Evolutionary conservation across 1,140 invertebrate species (phyloP), one percentile per base, ranked within the genome.

Genomic region (Temnothorax nylanderi): DNA sequence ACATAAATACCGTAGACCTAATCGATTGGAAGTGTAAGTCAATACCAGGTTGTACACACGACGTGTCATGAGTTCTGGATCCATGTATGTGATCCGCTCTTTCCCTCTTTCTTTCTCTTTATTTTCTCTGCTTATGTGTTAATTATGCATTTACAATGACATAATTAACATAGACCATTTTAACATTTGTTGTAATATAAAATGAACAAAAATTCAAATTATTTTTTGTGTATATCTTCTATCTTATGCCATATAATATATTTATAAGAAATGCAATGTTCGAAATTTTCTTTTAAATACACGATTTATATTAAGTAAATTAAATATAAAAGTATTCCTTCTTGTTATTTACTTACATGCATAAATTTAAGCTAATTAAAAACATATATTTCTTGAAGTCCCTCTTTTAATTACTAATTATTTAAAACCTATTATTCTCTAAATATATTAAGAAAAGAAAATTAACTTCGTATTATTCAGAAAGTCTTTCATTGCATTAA

Each of bases 11-110:
- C 92, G 21, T 80, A 81, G 54, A 88, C 67, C 88, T 91, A 91
- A 94, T 94, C 92, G 89, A 87, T 85, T 91, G 92, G 88, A 93
- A 93, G 58, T 92, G 93, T 93, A 94, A 94, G 80, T 84, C 90
- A 92, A 94, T 94, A 93, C 92, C 87, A 90, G 87, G 86, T 86
- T 88, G 88, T 84, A 77, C 77, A 72, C 76, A 87, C 84, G 78
- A 74, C 76, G 84, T 87, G 69, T 60, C 72, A 81, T 75, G 78
- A 67, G 44, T 58, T 37, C 32, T 67, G 74, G n/a, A 44, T 32
- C 54, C 75, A 51, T 87, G 69, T 62, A 32, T 8, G 51, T 26
- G 56, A 81, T 8, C 13, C 69, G 7, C 47, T 72, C 10, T 16
- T 21, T 26, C 4, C 7, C 0, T 51, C 7, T 4, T 44, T 54